Base-by-base conservation (phyloP, 2,797 vertebrate genomes). In the Centroberyx gerrardi region DNA sequence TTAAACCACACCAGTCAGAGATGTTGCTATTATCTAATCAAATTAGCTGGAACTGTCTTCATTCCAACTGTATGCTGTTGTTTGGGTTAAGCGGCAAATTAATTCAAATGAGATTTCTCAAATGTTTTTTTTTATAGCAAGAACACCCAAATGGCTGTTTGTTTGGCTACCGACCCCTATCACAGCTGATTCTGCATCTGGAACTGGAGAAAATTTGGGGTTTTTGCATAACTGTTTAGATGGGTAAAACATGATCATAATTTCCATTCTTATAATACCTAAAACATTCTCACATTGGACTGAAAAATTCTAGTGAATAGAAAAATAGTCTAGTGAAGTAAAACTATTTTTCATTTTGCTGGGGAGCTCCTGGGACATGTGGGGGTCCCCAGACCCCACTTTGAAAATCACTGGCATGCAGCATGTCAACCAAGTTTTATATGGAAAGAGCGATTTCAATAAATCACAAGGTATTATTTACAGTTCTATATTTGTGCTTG, bases 21-120 rank as follows among this genome's bases (percentile, higher is more conserved):
- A 76, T 29, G 62, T 46, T 77, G 67, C 76, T 82, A 53, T 83
- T 76, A 80, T 85, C 81, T 75, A 76, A 87, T 84, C 22, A 82
- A 90, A 83, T 87, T 63, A 79, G 46, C 52, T 48, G 60, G 18
- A 61, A 10, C 60, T 68, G 54, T 78, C 84, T 70, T 62, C 10
- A 42, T 74, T 40, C 48, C 44, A 59, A 42, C 40, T 1, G 40
- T 3, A 18, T 2, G 28, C 31, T 74, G 6, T 8, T 70, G 56
- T 66, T 76, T 81, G 33, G 51, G 51, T 64, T 55, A 36, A 79
- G 48, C 58, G 54, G 40, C 52, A 33, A 56, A 82, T 46, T 1
- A 5, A 71, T 80, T 71, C 31, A 22, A 40, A 61, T 40, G 1
- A 58, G 31, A 69, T 51, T 9, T 54, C 13, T 74, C 4, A 44